Percentiles rank a stretch among this genome's conserved stretches.
Evolutionary conservation across 2,888 invertebrate species (phyloP).

Genomic region (Sympetrum striolatum): DNA sequence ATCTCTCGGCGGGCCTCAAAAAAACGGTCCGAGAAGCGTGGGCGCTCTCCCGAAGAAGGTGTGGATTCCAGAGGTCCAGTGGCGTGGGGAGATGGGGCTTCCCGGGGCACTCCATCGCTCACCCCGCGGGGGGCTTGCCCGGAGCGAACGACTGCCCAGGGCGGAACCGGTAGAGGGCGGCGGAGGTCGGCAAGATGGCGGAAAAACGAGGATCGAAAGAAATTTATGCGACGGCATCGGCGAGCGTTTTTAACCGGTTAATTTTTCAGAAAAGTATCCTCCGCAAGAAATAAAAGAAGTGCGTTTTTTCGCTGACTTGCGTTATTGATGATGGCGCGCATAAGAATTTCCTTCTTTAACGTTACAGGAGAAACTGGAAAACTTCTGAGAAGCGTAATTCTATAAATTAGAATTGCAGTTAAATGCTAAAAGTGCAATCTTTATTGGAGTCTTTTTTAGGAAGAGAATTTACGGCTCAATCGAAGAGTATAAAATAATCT

Average conservation of each 20-base stretch:
- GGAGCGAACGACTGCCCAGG: slow-evolving; percentile 35
- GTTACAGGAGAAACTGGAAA: too few species aligned
- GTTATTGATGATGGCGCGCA: neutral
- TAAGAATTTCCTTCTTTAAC: neutral
- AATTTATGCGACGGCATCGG: neutral
- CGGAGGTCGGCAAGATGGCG: neutral
- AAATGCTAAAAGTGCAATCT: too few species aligned
- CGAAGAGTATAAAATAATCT: too few species aligned
- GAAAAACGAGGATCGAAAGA: neutral
- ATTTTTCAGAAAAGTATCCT: neutral
- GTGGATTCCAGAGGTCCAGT: neutral
- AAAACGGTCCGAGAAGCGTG: neutral
- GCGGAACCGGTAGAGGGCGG: slow-evolving; percentile 35
- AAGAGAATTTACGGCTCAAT: too few species aligned
- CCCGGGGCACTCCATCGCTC: slow-evolving; percentile 29
- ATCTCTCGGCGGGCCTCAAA: neutral
- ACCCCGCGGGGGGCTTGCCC: slow-evolving; percentile 41
- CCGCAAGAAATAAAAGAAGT: neutral
- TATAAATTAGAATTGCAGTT: too few species aligned
- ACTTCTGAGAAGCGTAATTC: too few species aligned
- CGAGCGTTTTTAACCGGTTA: neutral
- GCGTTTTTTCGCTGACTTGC: neutral
- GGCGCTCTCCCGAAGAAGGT: neutral
- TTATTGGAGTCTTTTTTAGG: too few species aligned
- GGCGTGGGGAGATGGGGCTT: neutral